Percentiles rank a stretch among this genome's conserved stretches.
These are phyloP conservation scores for Sebastes flavidus DNA, from an alignment of 2,797 vertebrate genomes.

Conservation along the genomic window DNA sequence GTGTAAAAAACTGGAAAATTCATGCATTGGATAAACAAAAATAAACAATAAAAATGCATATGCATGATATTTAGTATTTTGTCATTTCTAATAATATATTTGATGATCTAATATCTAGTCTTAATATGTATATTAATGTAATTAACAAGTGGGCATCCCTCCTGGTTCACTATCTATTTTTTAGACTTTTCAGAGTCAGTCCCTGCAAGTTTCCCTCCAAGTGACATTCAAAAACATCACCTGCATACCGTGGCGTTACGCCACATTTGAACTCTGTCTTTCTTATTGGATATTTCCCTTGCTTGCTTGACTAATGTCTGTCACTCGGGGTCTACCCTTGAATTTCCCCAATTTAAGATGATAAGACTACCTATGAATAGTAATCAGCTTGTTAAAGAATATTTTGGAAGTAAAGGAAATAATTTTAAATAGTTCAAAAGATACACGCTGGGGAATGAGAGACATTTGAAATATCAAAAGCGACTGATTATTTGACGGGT, in stretches of 20 bases:
- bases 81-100: neutral
- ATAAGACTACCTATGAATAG: neutral
- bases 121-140: neutral
- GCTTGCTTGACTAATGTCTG: slow-evolving; percentile 11
- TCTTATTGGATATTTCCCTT: neutral
- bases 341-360: neutral
- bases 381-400: slow-evolving; percentile 1
- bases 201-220: neutral
- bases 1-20: neutral
- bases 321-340: neutral
- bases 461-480: slow-evolving; percentile 25
- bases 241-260: neutral
- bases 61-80: neutral
- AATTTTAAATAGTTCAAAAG: neutral
- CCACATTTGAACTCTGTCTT: neutral
- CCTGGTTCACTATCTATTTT: slow-evolving; percentile 17
- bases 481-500: slow-evolving; percentile 23
- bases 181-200: neutral
- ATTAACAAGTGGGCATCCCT: neutral
- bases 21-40: neutral
- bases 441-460: neutral
- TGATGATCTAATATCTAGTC: neutral
- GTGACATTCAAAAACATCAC: slow-evolving; percentile 17
- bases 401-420: slow-evolving; percentile 6
- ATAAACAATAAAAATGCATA: no score